Evolutionary conservation across 2,888 invertebrate genomes (phyloP), one percentile per base, ranked within the genome.

Genomic region (Stenichneumon culpator): DNA sequence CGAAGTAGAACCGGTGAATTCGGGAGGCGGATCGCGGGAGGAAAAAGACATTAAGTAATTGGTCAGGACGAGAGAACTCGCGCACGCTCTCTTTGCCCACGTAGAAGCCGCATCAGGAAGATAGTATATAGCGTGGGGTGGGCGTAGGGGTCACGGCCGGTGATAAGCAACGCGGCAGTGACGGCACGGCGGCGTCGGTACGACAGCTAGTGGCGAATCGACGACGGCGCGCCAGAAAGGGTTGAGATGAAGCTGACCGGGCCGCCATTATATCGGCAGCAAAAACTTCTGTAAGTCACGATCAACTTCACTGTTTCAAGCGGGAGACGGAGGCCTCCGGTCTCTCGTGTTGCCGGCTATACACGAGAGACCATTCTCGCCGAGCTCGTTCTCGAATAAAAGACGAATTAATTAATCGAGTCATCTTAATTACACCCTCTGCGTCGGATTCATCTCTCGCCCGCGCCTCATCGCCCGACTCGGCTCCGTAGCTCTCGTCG

Each of bases 341-440:
- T 67, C 9, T n/a, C 39, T 6, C 67, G 36, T 3, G 19, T 32
- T 19, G 36, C 7, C 11, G 19, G 44, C 7, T 16, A 39, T 22
- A 6, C 19, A 39, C 19, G 52, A n/a, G 22, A 36, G 25, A 28
- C 19, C 6, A 16, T 9, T 25, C 57, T 9, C 32, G 36, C 39
- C 57, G 44, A 28, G 65, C 73, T 79, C 82, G 69, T 47, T 47
- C 75, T 79, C 85, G 87, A 92, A 91, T 88, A 87, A 63, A 87
- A 89, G 89, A 88, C 87, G 89, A 90, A 90, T 92, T 92, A 90
- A 92, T 92, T 92, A 92, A 92, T 92, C 91, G 91, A 92, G 89
- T 87, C 89, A 89, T 88, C 88, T 90, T 91, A 91, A 92, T 92
- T 92, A 89, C 87, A 86, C 78, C 85, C 79, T 84, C 79, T 73